These are phyloP conservation scores for Erpornis zantholeuca DNA, from an alignment of 2,113 vertebrate genomes.

Conservation along the genomic window DNA sequence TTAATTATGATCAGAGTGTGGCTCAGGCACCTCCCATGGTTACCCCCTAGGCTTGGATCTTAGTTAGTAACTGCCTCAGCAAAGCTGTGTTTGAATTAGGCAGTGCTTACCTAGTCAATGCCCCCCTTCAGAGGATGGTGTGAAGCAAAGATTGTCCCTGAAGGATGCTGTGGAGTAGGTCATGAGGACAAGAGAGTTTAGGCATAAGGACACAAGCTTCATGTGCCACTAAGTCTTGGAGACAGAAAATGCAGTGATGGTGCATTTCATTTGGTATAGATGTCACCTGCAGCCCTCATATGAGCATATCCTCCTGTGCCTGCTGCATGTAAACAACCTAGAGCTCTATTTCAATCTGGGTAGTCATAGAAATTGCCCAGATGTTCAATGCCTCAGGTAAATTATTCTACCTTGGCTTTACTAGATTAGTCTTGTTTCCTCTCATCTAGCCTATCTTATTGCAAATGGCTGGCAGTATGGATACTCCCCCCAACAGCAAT, in stretches of 20 bases:
- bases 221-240: not conserved
- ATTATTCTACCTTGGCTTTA: not conserved
- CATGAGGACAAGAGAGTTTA: not conserved
- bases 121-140: not conserved
- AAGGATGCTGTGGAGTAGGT: not conserved
- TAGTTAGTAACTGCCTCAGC: not conserved
- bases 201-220: not conserved
- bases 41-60: fast-evolving
- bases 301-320: not conserved
- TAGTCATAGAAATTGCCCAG: not conserved
- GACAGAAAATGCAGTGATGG: not conserved
- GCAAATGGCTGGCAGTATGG: not conserved
- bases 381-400: not conserved
- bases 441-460: not conserved
- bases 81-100: not conserved
- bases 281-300: not conserved
- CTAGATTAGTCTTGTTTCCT: not conserved
- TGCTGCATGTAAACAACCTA: not conserved
- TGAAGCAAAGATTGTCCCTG: not conserved
- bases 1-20: not conserved
- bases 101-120: not conserved
- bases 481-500: fast-evolving
- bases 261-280: not conserved
- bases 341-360: not conserved
- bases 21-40: not conserved